Evolutionary conservation across 2,113 vertebrate species (phyloP).

Genomic region (Aegithalos caudatus): DNA sequence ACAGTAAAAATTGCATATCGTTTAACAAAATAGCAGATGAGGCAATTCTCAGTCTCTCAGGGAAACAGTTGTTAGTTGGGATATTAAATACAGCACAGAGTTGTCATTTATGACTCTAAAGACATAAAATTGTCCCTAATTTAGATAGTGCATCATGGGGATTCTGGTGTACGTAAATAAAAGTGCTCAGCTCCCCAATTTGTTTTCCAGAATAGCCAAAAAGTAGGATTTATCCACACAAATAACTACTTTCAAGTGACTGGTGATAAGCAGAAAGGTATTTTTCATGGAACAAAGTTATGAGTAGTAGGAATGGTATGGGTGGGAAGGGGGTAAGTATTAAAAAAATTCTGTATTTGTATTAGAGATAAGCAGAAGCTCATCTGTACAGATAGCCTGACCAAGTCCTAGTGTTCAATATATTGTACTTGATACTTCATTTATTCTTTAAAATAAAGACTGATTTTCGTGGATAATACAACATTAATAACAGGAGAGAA

Average conservation of each 20-base stretch:
- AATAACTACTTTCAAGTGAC: neutral
- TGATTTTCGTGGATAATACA: neutral
- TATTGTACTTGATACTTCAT: neutral
- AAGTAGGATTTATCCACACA: neutral
- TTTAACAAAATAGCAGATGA: neutral
- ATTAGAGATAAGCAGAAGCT: neutral
- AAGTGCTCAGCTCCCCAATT: neutral
- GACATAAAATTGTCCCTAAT: neutral
- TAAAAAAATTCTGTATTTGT: neutral
- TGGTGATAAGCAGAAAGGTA: neutral
- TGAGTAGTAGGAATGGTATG: neutral
- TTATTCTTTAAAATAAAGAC: neutral
- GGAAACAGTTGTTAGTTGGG: neutral
- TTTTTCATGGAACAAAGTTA: neutral
- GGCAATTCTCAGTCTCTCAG: neutral
- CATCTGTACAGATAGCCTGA: neutral
- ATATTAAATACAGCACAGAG: neutral
- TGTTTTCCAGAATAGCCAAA: neutral
- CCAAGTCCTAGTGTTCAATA: rapidly evolving
- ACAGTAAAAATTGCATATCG: neutral
- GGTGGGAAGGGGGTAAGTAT: neutral
- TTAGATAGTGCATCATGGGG: neutral
- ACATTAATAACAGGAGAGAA: neutral
- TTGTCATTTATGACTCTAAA: neutral
- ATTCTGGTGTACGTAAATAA: neutral